Evolutionary conservation across 2,888 invertebrate species (phyloP).

Genomic region (Macrophya annulata): DNA sequence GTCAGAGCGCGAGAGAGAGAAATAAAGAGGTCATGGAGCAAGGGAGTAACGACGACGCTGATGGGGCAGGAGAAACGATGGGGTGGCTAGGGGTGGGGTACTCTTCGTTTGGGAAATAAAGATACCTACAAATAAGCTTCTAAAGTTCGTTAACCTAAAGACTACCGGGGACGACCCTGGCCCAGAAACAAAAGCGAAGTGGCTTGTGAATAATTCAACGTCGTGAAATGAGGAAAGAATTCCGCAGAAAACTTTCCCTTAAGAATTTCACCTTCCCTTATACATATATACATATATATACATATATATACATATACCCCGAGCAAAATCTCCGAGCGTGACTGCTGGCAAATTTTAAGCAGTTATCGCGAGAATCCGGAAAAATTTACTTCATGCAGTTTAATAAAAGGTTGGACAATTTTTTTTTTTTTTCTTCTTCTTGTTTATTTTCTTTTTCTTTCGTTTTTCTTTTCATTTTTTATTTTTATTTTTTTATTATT

Average conservation of each 20-base stretch:
- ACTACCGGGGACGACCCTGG: constrained; percentile 73
- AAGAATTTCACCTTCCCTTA: constrained; percentile 72
- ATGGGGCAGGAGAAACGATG: constrained; percentile 28
- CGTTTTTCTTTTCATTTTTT: background rate
- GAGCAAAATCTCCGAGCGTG: constrained; percentile 25
- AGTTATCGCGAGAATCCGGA: background rate
- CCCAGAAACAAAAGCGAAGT: constrained; percentile 77
- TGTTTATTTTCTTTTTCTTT: background rate
- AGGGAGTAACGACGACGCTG: constrained; percentile 34
- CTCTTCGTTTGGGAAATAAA: constrained; percentile 51
- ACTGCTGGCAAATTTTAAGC: constrained; percentile 18
- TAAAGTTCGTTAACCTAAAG: constrained; percentile 58
- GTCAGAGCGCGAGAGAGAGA: constrained; percentile 37
- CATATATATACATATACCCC: background rate
- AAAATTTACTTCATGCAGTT: background rate
- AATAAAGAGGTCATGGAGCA: constrained; percentile 50
- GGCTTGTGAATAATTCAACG: constrained; percentile 79
- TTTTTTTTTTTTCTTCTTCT: background rate
- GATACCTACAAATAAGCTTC: constrained; percentile 52
- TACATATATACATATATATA: background rate
- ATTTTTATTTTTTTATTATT: background rate
- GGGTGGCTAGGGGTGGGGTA: constrained; percentile 62
- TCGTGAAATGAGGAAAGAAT: constrained; percentile 79
- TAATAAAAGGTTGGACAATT: background rate
- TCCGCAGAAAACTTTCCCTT: constrained; percentile 74